Evolutionary conservation across 2,113 vertebrate genomes (phyloP), one percentile per base, ranked within the genome.

Genomic region (Gymnarchus niloticus): DNA sequence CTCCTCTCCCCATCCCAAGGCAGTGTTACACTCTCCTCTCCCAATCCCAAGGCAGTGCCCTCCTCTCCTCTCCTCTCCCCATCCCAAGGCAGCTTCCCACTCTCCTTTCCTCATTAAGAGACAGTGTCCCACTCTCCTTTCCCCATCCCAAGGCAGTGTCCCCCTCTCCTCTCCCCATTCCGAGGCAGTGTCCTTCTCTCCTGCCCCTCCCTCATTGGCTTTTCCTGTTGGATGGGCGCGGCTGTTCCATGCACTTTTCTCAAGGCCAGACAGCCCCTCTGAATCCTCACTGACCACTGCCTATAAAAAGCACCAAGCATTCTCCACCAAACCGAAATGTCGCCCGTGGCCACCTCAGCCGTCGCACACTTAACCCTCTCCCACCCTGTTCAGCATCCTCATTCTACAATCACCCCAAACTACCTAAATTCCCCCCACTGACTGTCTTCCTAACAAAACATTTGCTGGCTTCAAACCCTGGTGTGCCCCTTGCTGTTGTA

Each of bases 221-320:
- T 44, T 28, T 51, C 77, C 44, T 4, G 33, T 81, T 14, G 46
- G 77, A 8, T 25, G 44, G 48, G 44, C 3, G 46, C 77, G 44
- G n/a, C 48, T 10, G 77, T 81, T 81, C 77, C 77, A 9, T 33
- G 3, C 81, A 44, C 52, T 44, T 19, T 57, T 7, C 84, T 85
- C 37, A 56, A 37, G 37, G 84, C 33, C 65, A 56, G 28, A 56
- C 73, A 44, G 73, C 51, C 52, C 73, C 84, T 56, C 51, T 80
- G 69, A 41, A 78, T 51, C 69, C 51, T 54, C 49, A 1, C 69
- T 78, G 84, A 78, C 84, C 84, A 48, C 73, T 28, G 51, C 65
- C 84, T 80, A 85, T 80, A 85, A 85, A 78, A 85, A 78, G 48
- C 46, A 56, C 21, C 69, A 19, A 3, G 23, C 49, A 25, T 78